Base-by-base conservation (phyloP, 2,113 vertebrate genomes). In the Gobiocypris rarus region DNA sequence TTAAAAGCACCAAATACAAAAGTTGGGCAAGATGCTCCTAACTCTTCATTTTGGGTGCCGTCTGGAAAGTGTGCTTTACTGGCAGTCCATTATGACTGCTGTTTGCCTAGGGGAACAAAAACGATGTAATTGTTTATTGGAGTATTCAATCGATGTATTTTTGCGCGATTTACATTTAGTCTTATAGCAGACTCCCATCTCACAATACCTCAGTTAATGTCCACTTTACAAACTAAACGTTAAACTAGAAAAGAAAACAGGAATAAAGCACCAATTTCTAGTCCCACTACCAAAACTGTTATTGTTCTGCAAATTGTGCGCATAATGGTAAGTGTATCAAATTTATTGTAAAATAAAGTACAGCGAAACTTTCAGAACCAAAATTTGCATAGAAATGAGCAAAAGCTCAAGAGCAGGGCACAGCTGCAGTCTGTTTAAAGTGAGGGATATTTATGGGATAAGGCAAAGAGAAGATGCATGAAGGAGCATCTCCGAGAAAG, bases 401-500 rank as follows among this genome's bases (percentile, higher is more conserved):
- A 56, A 69, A 63, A 71, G 22, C 24, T 48, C 26, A 67, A 80
- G 43, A 26, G 52, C 6, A 43, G 54, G n/a, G 50, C 9, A 63
- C 31, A 54, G 58, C 75, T 50, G 26, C 45, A 52, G 52, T 38
- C 73, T 56, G 59, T 61, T 59, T 78, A 41, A 71, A 82, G 75
- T 5, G 81, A 81, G 54, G 77, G 58, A 67, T 78, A 83, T 84
- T 79, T 58, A 48, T 58, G 61, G 54, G 77, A 59, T 43, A 77
- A 52, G 61, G 43, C 26, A 74, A 45, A 41, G 54, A 82, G 52
- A 81, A 82, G 81, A 58, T 67, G 45, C 45, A 41, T 38, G 50
- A 70, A 70, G 41, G 71, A 83, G 81, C 65, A 70, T 82, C 63
- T 69, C 61, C 3, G 45, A 74, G 77, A 85, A n/a, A 58, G 74